Evolutionary conservation across 2,888 invertebrate genomes (phyloP), one percentile per base, ranked within the genome.

Genomic region (Drosophila neutralis): DNA sequence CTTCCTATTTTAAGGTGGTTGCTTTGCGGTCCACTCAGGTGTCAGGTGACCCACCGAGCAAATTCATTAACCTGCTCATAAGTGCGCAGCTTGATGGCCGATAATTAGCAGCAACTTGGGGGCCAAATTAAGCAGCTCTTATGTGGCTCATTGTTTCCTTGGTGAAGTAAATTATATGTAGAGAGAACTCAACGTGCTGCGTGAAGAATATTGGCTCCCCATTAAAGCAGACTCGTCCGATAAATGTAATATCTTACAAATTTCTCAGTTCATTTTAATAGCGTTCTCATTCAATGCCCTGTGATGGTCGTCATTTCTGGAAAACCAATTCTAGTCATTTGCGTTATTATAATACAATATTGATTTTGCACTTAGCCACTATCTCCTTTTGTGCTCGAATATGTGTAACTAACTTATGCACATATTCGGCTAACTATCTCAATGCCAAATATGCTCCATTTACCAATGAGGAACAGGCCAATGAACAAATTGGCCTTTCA

Each of bases 61-160:
- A 21, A 49, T 51, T 31, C 66, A 74, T 65, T 54, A 49, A 45
- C 35, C 15, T n/a, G 58, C 49, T 36, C 57, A 69, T 69, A 74
- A 76, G 74, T 68, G 73, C 52, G 33, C 68, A 42, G 52, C 64
- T 78, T 69, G 73, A 86, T 81, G 73, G 69, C 42, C 59, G 40
- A 77, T 77, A 72, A 79, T 83, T 81, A 83, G 66, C 53, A 61
- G 54, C 58, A 56, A 21, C 31, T 56, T 45, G 61, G 38, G 11
- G 61, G 11, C 10, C 6, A 52, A 48, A 36, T 21, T 48, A 48
- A 10, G 15, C 36, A 5, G 35, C 57, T 42, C 6, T 42, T 54
- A 11, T 38, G 65, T 49, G 58, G 48, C 53, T 57, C 36, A 52
- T 35, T 58, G 29, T 40, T 49, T 24, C 13, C 7, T 53, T 2